These are phyloP conservation scores for Eudemis profundana DNA, from an alignment of 2,888 invertebrate species.

Conservation along the genomic window DNA sequence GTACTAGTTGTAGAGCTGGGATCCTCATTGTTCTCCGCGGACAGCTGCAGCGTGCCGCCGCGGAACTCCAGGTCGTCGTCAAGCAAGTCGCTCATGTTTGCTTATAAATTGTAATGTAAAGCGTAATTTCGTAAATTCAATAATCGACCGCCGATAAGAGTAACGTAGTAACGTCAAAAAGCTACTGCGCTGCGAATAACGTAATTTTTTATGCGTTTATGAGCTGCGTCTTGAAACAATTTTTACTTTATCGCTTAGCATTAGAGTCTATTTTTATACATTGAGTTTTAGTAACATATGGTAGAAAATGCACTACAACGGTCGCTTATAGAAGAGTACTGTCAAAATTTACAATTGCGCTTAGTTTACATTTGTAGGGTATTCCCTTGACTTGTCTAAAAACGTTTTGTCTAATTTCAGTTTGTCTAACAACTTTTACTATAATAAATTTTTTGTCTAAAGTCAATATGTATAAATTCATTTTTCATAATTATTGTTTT, in stretches of 20 bases:
- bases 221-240: background rate
- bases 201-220: background rate
- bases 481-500: too few relatives aligned
- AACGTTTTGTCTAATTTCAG: too few relatives aligned
- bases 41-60: conserved; percentile 81
- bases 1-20: too few relatives aligned
- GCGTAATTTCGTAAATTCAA: conserved; percentile 43
- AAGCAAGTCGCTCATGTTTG: conserved; percentile 73
- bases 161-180: conserved; percentile 38
- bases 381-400: too few relatives aligned
- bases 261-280: background rate
- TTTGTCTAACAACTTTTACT: too few relatives aligned
- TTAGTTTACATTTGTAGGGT: too few relatives aligned
- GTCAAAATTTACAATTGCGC: conserved; percentile 7
- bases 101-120: conserved; percentile 34
- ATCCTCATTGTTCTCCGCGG: conserved; percentile 58
- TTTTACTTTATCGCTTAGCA: rapidly evolving
- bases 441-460: too few relatives aligned
- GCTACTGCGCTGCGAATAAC: background rate
- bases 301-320: background rate
- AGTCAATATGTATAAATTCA: too few relatives aligned
- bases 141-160: conserved; percentile 44
- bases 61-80: conserved; percentile 86
- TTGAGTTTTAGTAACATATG: background rate
- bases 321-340: background rate